Conservation (phyloP, 2,888 invertebrate genomes). For the Acrocyrtus sp. region DNA sequence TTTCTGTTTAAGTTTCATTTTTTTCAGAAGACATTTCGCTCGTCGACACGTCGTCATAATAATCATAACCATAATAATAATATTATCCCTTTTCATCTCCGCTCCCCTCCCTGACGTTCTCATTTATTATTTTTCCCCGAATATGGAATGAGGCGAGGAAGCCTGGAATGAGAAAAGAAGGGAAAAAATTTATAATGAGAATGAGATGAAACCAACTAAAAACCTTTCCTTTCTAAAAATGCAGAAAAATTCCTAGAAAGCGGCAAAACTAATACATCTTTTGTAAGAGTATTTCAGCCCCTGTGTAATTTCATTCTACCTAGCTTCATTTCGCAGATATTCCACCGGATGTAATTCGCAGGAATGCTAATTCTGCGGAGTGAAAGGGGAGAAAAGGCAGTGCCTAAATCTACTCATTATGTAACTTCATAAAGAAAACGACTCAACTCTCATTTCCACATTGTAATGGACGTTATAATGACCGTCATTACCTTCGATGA, state of each 20-base stretch:
- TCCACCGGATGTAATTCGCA: too few relatives aligned
- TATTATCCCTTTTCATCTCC: slow-evolving; percentile 14
- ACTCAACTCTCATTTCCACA: slow-evolving; percentile 41
- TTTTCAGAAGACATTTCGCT: neutral
- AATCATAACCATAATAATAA: slow-evolving; percentile 21
- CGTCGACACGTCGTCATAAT: slow-evolving; percentile 17
- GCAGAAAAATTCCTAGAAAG: too few relatives aligned
- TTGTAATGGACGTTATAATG: slow-evolving; percentile 52
- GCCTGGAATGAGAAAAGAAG: slow-evolving; percentile 2
- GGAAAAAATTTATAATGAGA: neutral
- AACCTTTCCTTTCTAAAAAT: neutral
- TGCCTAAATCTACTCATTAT: slow-evolving; percentile 18
- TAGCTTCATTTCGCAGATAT: too few relatives aligned
- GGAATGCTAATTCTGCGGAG: too few relatives aligned
- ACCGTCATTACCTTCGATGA: slow-evolving; percentile 50
- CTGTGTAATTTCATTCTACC: too few relatives aligned
- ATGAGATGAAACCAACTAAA: neutral
- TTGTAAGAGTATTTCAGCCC: too few relatives aligned
- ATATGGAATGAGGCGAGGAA: slow-evolving; percentile 24
- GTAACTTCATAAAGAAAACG: slow-evolving; percentile 20
- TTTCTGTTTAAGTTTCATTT: too few relatives aligned
- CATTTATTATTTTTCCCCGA: slow-evolving; percentile 12
- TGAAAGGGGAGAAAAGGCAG: slow-evolving; percentile 6
- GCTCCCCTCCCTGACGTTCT: neutral
- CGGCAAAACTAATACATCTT: too few relatives aligned